Evolutionary conservation across 53 echinoderm and acorn worm genomes (phyloP).

Genomic region (Luidia sarsii): DNA sequence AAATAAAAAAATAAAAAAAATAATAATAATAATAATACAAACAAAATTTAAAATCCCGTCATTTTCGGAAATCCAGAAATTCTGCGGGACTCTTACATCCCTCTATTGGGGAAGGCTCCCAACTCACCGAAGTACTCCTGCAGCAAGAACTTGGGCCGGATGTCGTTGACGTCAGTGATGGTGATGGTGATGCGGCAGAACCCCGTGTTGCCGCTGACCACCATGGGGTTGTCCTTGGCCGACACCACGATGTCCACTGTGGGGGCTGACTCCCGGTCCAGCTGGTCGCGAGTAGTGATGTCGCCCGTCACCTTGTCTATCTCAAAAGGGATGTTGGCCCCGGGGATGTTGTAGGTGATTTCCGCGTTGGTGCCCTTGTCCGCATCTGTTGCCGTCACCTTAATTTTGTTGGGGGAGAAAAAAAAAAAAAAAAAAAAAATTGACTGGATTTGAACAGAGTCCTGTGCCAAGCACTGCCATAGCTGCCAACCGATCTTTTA

Average conservation of each 20-base stretch:
- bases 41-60: no score
- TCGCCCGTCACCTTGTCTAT: conserved; percentile 64
- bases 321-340: conserved; percentile 60
- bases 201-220: conserved; percentile 62
- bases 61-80: no score
- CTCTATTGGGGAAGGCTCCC: no score
- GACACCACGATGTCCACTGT: conserved; percentile 54
- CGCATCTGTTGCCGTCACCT: conserved; percentile 85
- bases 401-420: no score
- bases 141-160: conserved; percentile 64
- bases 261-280: conserved; percentile 69
- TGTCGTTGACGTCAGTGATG: conserved; percentile 75
- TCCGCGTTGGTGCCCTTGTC: conserved; percentile 89
- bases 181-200: conserved; percentile 76
- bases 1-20: not conserved
- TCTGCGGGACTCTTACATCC: not conserved
- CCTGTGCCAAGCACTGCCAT: no score
- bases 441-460: no score
- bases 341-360: conserved; percentile 56
- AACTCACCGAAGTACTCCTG: conserved; percentile 62
- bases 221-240: conserved; percentile 69
- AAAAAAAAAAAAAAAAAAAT: not conserved
- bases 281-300: conserved; percentile 44
- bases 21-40: no score
- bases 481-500: no score